A percentile compares a stretch with the other conserved stretches of the same genome.
Conservation (phyloP, 2,797 vertebrate species). For the Leptoclinus maculatus region DNA sequence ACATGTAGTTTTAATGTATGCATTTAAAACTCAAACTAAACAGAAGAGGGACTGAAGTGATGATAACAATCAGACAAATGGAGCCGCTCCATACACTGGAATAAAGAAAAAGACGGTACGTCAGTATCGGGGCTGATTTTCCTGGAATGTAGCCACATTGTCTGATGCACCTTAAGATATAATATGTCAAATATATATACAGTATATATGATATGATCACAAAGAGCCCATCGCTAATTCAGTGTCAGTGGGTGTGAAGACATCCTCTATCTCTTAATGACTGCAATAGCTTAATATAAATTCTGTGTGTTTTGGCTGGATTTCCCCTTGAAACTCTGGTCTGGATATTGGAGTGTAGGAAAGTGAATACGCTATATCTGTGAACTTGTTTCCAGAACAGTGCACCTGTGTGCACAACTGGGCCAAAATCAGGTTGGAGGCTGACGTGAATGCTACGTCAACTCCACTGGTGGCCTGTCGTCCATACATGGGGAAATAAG, state of each 20-base stretch:
- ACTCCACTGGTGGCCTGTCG: conserved; percentile 49
- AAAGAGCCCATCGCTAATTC: neutral
- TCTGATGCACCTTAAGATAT: conserved; percentile 2
- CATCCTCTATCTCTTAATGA: neutral
- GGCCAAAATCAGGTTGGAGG: conserved; percentile 55
- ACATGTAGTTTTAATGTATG: neutral
- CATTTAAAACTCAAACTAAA: neutral
- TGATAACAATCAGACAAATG: neutral
- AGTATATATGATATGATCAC: neutral
- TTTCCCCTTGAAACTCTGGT: conserved; percentile 10
- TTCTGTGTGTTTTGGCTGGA: neutral
- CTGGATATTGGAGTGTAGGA: conserved; percentile 8
- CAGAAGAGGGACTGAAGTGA: neutral
- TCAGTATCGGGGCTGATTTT: neutral
- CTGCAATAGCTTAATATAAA: neutral
- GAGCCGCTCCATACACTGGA: neutral
- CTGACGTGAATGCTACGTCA: conserved; percentile 60
- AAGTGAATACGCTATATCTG: conserved; percentile 26
- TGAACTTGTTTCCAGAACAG: conserved; percentile 33
- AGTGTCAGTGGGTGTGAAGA: neutral
- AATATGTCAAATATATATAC: neutral
- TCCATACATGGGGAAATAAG: conserved; percentile 59
- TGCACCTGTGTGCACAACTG: conserved; percentile 57
- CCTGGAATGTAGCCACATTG: neutral
- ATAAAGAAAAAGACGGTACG: neutral